phyloP scores from a whole-genome alignment of 2,797 vertebrate species.

The Oreortyx pictus region DNA sequence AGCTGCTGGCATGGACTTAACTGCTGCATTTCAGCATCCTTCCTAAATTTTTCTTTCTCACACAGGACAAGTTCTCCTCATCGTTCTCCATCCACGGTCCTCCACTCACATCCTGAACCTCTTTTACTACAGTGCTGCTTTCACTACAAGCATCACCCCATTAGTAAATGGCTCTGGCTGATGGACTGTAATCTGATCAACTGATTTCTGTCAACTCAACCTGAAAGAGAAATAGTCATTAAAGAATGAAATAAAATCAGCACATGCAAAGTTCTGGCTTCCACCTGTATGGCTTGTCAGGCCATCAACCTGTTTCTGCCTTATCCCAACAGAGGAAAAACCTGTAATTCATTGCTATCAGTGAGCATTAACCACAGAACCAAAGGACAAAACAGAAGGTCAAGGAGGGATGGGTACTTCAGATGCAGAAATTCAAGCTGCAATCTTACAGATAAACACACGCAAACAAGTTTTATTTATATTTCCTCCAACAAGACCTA shows the following conservation, averaged over 20 bases:
- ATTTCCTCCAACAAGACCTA: neutral
- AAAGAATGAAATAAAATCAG: neutral
- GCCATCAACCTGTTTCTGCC: neutral
- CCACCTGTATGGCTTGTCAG: neutral
- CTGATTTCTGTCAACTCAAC: neutral
- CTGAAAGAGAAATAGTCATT: neutral
- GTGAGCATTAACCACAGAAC: neutral
- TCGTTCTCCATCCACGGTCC: neutral
- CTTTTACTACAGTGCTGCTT: neutral
- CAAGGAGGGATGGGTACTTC: neutral
- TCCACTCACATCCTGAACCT: no score
- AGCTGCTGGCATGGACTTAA: neutral
- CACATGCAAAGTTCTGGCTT: neutral
- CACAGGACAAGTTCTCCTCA: neutral
- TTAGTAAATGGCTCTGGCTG: neutral
- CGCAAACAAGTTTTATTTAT: neutral
- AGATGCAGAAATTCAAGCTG: neutral
- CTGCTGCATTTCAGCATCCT: neutral
- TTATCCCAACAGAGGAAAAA: neutral
- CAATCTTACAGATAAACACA: neutral
- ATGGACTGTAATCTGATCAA: neutral
- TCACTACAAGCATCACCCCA: neutral
- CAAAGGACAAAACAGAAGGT: neutral
- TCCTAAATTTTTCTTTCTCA: neutral
- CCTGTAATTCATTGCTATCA: neutral